Evolutionary conservation across 2,797 vertebrate species (phyloP).

Genomic region (Arnoldichthys spilopterus): DNA sequence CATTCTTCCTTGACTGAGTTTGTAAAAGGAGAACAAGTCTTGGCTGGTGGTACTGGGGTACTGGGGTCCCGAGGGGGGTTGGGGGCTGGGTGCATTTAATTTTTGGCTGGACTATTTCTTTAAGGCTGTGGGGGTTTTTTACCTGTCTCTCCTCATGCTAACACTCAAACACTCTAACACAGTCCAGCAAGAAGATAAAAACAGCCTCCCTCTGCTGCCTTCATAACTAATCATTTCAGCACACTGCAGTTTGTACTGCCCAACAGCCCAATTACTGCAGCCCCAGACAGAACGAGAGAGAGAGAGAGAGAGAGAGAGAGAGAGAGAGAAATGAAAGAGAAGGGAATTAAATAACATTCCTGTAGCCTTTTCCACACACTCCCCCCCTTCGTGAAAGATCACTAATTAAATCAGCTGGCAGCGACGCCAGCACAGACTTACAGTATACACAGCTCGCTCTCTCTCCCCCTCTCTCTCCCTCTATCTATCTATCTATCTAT

Average conservation of each 20-base stretch:
- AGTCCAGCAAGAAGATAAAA: not conserved
- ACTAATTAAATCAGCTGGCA: constrained; percentile 77
- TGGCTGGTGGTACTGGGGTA: not conserved
- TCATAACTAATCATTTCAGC: constrained; percentile 31
- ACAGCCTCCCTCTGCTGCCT: constrained; percentile 20
- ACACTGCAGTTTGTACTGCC: constrained; percentile 13
- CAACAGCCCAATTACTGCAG: constrained; percentile 16
- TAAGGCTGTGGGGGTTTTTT: not conserved
- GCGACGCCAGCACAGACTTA: constrained; percentile 78
- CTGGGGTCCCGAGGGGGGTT: no score
- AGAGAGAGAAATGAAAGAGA: not conserved
- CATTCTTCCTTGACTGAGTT: no score
- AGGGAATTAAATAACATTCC: constrained; percentile 76
- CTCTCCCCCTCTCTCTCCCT: constrained; percentile 51
- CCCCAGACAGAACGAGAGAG: not conserved
- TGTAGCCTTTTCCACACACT: constrained; percentile 75
- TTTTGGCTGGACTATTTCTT: not conserved
- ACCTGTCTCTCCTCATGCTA: not conserved
- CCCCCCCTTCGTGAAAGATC: constrained; percentile 72
- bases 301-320: constrained; percentile 3
- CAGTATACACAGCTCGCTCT: constrained; percentile 62
- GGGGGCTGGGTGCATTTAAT: not conserved
- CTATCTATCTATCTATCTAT: constrained; percentile 63
- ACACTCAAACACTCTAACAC: constrained; percentile 11
- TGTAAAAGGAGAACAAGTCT: not conserved